Conservation (phyloP, 2,888 invertebrate genomes). For the Ellobium chinense region DNA sequence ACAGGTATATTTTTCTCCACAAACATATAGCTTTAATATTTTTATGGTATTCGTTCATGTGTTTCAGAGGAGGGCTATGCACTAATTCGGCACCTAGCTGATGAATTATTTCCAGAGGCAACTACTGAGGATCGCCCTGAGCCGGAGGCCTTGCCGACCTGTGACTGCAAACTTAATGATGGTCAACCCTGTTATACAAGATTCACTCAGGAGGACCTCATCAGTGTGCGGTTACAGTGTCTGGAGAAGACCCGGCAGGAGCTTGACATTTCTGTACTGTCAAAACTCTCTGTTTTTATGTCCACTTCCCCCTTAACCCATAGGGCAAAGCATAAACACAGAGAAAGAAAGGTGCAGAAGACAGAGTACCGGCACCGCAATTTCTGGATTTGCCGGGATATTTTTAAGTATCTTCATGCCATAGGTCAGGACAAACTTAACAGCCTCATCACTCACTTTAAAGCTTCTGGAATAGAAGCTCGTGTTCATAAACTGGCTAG, state of each 20-base stretch:
- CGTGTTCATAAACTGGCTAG: not conserved
- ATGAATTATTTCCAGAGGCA: not conserved
- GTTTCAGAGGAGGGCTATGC: not conserved
- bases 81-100: not conserved
- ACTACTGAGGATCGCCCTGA: not conserved
- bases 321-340: not conserved
- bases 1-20: not conserved
- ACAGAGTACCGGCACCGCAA: not conserved
- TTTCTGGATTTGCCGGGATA: not conserved
- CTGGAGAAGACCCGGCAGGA: not conserved
- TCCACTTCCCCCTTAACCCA: not conserved
- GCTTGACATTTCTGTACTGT: not conserved
- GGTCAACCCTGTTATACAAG: not conserved
- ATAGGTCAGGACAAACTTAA: slow-evolving; percentile 8
- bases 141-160: not conserved
- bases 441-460: slow-evolving; percentile 11
- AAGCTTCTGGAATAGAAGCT: slow-evolving; percentile 22
- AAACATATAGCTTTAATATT: not conserved
- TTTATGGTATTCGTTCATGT: not conserved
- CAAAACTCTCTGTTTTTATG: not conserved
- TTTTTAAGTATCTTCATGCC: slow-evolving; percentile 2
- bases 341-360: not conserved
- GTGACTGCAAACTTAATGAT: not conserved
- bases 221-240: not conserved
- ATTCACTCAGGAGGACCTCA: not conserved